phyloP scores from a whole-genome alignment of 2,797 vertebrate species.

The Enteromius paludinosus region DNA sequence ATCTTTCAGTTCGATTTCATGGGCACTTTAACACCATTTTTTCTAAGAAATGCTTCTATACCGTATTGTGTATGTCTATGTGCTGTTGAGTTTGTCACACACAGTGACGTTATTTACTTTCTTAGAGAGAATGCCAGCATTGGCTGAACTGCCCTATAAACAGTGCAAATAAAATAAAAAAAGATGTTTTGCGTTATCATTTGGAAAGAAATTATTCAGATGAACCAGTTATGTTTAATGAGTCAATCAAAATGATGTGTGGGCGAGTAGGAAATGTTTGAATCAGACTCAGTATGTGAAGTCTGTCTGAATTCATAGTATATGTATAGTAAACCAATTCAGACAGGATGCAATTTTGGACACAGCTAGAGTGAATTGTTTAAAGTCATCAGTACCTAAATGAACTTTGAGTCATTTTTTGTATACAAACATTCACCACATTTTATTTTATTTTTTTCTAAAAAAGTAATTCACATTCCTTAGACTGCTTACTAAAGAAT shows the following conservation, averaged over 20 bases:
- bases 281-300: not conserved
- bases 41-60: not conserved
- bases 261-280: not conserved
- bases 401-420: not conserved
- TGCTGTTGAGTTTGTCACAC: too few relatives aligned
- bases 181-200: too few relatives aligned
- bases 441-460: not conserved
- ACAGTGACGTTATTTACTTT: too few relatives aligned
- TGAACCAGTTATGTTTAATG: not conserved
- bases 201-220: not conserved
- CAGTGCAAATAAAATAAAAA: too few relatives aligned
- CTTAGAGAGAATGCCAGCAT: too few relatives aligned
- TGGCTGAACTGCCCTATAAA: too few relatives aligned
- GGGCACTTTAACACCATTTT: too few relatives aligned
- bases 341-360: not conserved
- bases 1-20: too few relatives aligned
- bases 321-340: not conserved
- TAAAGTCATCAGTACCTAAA: not conserved
- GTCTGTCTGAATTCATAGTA: not conserved
- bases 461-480: not conserved
- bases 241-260: not conserved
- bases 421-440: not conserved
- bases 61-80: too few relatives aligned
- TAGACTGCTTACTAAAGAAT: not conserved
- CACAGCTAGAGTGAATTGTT: not conserved